Base-by-base conservation (phyloP, 35 echinoderm and acorn worm species). In the Lytechinus variegatus region DNA sequence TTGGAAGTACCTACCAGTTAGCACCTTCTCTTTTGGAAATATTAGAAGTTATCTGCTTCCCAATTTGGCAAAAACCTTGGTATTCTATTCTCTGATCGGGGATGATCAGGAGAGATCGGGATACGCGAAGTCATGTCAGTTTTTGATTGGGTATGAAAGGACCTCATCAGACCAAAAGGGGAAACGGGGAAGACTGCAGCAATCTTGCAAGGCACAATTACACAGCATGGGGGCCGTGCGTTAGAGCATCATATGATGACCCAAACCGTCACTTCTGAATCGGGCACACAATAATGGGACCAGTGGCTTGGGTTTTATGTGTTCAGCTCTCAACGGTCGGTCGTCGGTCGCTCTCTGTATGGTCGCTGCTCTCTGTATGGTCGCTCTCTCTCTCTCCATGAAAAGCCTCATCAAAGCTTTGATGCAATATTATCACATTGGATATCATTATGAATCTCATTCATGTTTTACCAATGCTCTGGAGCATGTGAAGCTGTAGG, bases 151-250 rank as follows among this genome's bases (percentile, higher is more conserved):
- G 33, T 44, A 90, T 27, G 88, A 21, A 79, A 54, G 33, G 33
- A 44, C 33, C 33, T 44, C 33, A 44, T 44, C 33, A 44, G 33
- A 44, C 33, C 33, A 1, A 44, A 44, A 44, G 88, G 52, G 88
- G 88, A 90, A 90, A 90, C 88, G 88, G 88, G 9, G 66, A 27
- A 90, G 88, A 90, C 66, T 90, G 88, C 88, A n/a, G 66, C 88
- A 90, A 90, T 90, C 88, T 44, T 90, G 9, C 52, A 21, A 90
- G 88, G 88, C 88, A 90, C 88, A 90, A 90, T 90, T 90, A 90
- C 88, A 10, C 88, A 90, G 88, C 88, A 90, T 90, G 88, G 29
- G 88, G 88, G 28, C 88, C 52, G 4, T 90, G 88, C 88, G 88
- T 10, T 44, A 10, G n/a, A 90, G 66, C 66, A 4, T 79, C 66